Percentiles rank a stretch among this genome's conserved stretches.
Evolutionary conservation across 2,888 invertebrate species (phyloP).

Genomic region (Magallana nippona): DNA sequence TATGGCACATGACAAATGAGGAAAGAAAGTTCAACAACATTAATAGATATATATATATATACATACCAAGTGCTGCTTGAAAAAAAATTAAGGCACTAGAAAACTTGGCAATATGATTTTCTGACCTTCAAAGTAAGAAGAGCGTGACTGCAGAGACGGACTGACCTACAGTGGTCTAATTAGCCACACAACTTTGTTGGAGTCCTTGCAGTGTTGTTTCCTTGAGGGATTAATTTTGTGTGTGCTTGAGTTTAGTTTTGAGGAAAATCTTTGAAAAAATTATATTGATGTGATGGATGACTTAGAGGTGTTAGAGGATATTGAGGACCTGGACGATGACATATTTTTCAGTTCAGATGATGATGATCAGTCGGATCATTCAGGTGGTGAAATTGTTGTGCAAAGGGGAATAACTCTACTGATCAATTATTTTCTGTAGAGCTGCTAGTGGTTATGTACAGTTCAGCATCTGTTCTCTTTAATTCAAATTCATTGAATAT

Average conservation of each 20-base stretch:
- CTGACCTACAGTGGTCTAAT: too few relatives aligned
- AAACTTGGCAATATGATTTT: background rate
- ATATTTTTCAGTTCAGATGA: constrained; percentile 13
- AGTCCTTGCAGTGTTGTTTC: background rate
- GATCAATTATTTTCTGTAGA: too few relatives aligned
- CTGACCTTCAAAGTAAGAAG: background rate
- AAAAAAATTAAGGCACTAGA: background rate
- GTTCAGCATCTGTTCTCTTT: too few relatives aligned
- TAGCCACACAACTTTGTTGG: background rate
- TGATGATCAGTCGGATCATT: background rate
- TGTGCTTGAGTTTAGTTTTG: background rate
- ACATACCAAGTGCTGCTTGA: background rate
- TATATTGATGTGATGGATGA: background rate
- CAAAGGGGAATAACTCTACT: constrained; percentile 5
- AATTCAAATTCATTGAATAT: background rate
- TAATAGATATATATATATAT: background rate
- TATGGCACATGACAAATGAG: constrained; percentile 4
- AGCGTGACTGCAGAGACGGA: background rate
- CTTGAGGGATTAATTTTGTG: background rate
- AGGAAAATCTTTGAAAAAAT: background rate
- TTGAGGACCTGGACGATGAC: background rate
- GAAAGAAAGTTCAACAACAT: background rate
- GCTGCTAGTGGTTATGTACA: too few relatives aligned
- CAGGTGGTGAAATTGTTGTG: background rate
- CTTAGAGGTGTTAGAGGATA: background rate